phyloP scores from a whole-genome alignment of 1,140 invertebrate species.

The Drosophila mauritiana region DNA sequence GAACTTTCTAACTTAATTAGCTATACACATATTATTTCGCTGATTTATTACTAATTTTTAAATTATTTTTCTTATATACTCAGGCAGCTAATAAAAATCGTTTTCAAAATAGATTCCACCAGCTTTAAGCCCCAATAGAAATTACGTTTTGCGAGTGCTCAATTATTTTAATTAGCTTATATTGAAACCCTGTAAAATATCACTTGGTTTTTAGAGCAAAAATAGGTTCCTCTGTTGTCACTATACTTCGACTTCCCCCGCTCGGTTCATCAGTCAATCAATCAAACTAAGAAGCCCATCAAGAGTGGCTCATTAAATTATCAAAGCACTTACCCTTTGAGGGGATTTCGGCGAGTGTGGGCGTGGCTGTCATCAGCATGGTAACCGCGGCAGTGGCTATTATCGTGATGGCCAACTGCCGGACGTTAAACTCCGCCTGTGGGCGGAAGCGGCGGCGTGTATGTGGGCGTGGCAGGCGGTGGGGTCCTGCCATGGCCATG shows the following conservation, averaged over 20 bases:
- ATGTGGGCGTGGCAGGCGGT: constrained; percentile 15
- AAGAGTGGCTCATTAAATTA: constrained; percentile 72
- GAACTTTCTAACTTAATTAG: neutral
- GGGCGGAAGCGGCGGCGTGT: constrained; percentile 3
- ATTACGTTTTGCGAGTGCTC: neutral
- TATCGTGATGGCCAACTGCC: constrained; percentile 49
- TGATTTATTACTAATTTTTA: neutral
- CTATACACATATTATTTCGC: neutral
- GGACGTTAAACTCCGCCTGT: constrained; percentile 18
- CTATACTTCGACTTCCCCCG: neutral
- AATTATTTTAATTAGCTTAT: neutral
- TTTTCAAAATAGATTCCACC: too few relatives aligned
- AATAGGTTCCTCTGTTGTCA: neutral
- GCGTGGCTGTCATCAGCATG: constrained; percentile 66
- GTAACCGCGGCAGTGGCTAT: constrained; percentile 53
- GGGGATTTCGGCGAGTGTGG: constrained; percentile 69
- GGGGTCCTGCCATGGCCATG: constrained; percentile 13
- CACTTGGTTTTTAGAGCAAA: neutral
- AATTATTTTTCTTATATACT: neutral
- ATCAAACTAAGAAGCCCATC: constrained; percentile 56
- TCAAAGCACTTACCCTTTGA: constrained; percentile 80
- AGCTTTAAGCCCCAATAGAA: neutral
- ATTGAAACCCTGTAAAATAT: neutral
- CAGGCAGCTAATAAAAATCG: too few relatives aligned
- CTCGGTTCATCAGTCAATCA: constrained; percentile 30